These are phyloP conservation scores for Chamaetylas fuelleborni DNA, from an alignment of 2,113 vertebrate genomes.

Conservation along the genomic window DNA sequence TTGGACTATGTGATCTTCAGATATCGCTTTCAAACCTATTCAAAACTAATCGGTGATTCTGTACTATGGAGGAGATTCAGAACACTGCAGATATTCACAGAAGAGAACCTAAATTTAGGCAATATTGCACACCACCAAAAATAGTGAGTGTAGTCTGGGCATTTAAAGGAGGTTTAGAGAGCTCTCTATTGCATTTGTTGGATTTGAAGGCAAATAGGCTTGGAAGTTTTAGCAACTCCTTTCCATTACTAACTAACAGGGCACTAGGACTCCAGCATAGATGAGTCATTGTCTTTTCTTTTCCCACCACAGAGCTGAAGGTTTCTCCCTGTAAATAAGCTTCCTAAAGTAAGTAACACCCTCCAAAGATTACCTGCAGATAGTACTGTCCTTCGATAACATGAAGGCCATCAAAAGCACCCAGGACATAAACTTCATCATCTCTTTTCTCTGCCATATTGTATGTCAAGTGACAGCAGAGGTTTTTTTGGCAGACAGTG, in stretches of 20 bases:
- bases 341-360: background rate
- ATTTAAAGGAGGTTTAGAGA: background rate
- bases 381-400: constrained; percentile 70
- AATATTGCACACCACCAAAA: background rate
- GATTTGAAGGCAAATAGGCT: background rate
- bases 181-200: background rate
- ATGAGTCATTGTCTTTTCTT: background rate
- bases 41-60: background rate
- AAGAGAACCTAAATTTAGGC: background rate
- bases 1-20: background rate
- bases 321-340: background rate
- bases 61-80: background rate
- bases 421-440: constrained; percentile 67
- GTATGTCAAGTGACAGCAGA: constrained; percentile 73
- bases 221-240: background rate
- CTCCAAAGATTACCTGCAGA: constrained; percentile 62
- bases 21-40: background rate
- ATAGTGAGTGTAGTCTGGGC: background rate
- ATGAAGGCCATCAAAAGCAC: constrained; percentile 70
- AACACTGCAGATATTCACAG: background rate
- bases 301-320: background rate
- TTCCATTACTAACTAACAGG: background rate
- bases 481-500: constrained; percentile 68
- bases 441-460: constrained; percentile 37
- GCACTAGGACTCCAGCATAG: background rate